Evolutionary conservation across 1,140 invertebrate genomes (phyloP).

Genomic region (Philaenus spumarius): DNA sequence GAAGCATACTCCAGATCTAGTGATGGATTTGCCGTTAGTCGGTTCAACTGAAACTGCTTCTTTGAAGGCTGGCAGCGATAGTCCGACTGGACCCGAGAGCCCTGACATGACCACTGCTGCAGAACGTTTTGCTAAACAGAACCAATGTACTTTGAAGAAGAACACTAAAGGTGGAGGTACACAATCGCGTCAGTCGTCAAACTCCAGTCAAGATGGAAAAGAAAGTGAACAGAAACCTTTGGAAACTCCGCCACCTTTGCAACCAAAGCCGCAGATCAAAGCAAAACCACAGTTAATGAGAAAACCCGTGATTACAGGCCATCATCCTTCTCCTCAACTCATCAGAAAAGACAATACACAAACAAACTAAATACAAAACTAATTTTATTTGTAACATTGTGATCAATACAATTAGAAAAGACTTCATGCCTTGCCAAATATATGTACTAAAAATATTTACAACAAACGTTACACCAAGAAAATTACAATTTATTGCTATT

Average conservation of each 20-base stretch:
- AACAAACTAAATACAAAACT: slow-evolving; percentile 4
- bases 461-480: too few relatives aligned
- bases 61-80: slow-evolving; percentile 8
- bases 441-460: too few relatives aligned
- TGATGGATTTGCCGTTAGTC: slow-evolving; percentile 69
- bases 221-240: not conserved
- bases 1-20: slow-evolving; percentile 78
- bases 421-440: too few relatives aligned
- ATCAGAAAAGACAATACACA: slow-evolving; percentile 18
- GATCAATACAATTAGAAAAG: too few relatives aligned
- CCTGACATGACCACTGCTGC: slow-evolving; percentile 65
- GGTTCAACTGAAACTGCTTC: slow-evolving; percentile 13
- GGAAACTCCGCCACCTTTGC: slow-evolving; percentile 37
- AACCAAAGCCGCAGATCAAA: slow-evolving; percentile 59
- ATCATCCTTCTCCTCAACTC: slow-evolving; percentile 15
- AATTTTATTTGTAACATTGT: too few relatives aligned
- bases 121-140: slow-evolving; percentile 67
- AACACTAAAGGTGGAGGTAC: slow-evolving; percentile 45
- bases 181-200: not conserved
- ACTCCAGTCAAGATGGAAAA: slow-evolving; percentile 15
- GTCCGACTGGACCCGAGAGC: slow-evolving; percentile 46
- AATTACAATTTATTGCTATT: too few relatives aligned
- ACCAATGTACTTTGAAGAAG: slow-evolving; percentile 77
- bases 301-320: slow-evolving; percentile 51
- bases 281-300: slow-evolving; percentile 64